Base-by-base conservation (phyloP, 2,113 vertebrate genomes). In the Phyllostomus discolor region DNA sequence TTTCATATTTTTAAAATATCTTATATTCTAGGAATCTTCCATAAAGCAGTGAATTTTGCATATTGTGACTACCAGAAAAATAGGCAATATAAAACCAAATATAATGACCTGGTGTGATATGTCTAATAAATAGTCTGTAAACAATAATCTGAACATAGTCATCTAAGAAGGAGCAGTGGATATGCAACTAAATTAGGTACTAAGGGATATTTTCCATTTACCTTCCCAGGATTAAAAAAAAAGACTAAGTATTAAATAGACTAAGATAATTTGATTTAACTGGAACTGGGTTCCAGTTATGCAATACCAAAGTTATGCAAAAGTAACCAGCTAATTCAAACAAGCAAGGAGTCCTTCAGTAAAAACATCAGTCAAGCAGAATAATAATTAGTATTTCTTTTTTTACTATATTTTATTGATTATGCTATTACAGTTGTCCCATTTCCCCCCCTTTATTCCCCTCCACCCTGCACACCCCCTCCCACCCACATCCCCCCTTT, bases 21-120 rank as follows among this genome's bases (percentile, higher is more conserved):
- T 88, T 5, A 2, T 54, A 59, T 83, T 70, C n/a, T 75, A 78
- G 24, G 48, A 82, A 57, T 89, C 28, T 79, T 10, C 38, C 24
- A 67, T 15, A 88, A 84, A 24, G 1, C 28, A 79, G 59, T 95
- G 66, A 81, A 90, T 90, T 96, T 92, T 91, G 4, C 24, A 82
- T 75, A 62, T 41, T 38, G 66, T 91, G 48, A 91, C 38, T 86
- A 69, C 22, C 83, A 72, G 17, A 96, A 87, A 96, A 94, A 88
- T 57, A 59, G 81, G 1, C 16, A 76, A 79, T 87, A 76, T 88
- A 64, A 92, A 83, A 10, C 16, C 11, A 76, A 93, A 70, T 96
- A 79, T 38, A 83, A 89, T 94, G 80, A 89, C 19, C 28, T 91
- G 75, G 54, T 86, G 4, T 75, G 88, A 43, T 79, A 86, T 92